Conservation (phyloP, 2,113 vertebrate genomes). For the Burhinus oedicnemus region DNA sequence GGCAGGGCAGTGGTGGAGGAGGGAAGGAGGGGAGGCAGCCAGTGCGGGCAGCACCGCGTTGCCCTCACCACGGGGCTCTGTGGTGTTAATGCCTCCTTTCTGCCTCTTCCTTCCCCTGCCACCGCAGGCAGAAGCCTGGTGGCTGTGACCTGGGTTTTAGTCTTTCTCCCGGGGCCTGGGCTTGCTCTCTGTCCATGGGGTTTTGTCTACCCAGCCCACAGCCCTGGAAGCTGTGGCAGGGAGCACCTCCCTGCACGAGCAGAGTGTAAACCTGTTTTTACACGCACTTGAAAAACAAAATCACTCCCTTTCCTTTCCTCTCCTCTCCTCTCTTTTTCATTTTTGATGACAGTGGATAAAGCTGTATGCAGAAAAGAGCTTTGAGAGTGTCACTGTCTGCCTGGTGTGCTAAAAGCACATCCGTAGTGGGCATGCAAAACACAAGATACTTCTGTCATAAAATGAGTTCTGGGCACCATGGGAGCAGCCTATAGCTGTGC, state of each 20-base stretch:
- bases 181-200: background rate
- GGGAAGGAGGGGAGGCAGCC: background rate
- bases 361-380: background rate
- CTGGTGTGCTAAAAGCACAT: background rate
- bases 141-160: background rate
- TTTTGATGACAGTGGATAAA: background rate
- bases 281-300: background rate
- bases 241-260: background rate
- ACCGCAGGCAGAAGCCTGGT: background rate
- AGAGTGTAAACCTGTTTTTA: background rate
- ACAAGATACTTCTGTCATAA: background rate
- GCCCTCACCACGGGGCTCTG: rapidly evolving
- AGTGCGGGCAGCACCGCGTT: too few relatives aligned
- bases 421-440: background rate
- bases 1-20: background rate
- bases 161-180: background rate
- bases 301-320: background rate
- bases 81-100: background rate
- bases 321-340: background rate
- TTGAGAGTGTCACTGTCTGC: background rate
- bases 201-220: background rate
- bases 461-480: background rate
- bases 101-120: background rate
- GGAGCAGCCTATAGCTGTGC: background rate
- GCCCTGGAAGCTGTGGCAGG: too few relatives aligned